phyloP scores from a whole-genome alignment of 2,113 vertebrate species.

The Mellivora capensis region DNA sequence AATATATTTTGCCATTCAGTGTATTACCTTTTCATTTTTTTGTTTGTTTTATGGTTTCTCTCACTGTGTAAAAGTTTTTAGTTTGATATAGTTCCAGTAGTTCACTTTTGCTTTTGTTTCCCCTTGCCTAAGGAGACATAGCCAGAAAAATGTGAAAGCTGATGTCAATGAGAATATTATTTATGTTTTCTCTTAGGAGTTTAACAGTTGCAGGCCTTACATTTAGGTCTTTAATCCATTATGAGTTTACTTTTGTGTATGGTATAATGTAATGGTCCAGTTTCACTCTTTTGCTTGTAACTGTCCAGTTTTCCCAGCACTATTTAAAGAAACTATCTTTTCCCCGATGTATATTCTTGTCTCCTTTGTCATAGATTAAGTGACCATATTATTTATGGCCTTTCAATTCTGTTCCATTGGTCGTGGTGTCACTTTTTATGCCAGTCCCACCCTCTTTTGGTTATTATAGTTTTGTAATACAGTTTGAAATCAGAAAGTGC shows the following conservation, averaged over 20 bases:
- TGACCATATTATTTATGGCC: neutral
- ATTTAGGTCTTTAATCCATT: neutral
- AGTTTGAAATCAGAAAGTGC: neutral
- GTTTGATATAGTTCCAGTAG: neutral
- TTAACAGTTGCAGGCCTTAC: neutral
- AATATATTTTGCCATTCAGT: neutral
- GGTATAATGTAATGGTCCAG: neutral
- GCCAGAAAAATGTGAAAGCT: neutral
- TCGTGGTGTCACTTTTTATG: neutral
- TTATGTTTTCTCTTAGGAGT: neutral
- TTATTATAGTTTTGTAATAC: neutral
- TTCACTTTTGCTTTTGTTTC: neutral
- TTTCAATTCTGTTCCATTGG: neutral
- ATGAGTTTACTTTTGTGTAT: neutral
- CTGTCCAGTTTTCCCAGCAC: neutral
- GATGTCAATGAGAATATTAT: neutral
- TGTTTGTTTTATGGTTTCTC: neutral
- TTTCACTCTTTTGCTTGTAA: neutral
- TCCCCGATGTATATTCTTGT: neutral
- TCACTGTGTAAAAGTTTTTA: neutral
- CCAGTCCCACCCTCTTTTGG: neutral
- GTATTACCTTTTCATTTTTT: neutral
- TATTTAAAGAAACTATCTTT: neutral
- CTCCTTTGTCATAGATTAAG: neutral
- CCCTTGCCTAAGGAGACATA: neutral